These are phyloP conservation scores for Porites evermanni DNA, from an alignment of 92 coral and sea anemone genomes.

Conservation along the genomic window DNA sequence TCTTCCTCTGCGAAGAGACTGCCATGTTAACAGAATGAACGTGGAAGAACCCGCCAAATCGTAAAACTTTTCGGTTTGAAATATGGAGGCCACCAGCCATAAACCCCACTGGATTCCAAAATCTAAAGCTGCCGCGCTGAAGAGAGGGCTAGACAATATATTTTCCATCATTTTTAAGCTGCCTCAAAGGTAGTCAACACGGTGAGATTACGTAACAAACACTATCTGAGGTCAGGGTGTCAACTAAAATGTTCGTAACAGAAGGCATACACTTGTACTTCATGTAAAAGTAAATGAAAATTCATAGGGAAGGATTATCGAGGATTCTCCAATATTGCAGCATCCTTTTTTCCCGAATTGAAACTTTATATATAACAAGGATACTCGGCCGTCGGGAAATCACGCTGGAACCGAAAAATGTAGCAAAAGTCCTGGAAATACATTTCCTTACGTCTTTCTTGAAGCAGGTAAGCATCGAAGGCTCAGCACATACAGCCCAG, in stretches of 20 bases:
- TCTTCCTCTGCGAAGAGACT: conserved; percentile 67
- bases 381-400: too few species aligned
- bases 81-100: conserved; percentile 76
- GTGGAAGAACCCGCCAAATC: conserved; percentile 90
- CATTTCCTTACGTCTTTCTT: too few species aligned
- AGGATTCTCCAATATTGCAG: neutral
- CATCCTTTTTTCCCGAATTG: too few species aligned
- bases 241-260: neutral
- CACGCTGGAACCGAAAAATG: too few species aligned
- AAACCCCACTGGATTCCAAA: conserved; percentile 90
- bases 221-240: too few species aligned
- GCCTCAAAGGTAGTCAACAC: neutral
- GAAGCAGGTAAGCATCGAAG: too few species aligned
- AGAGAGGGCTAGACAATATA: conserved; percentile 17
- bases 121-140: conserved; percentile 80
- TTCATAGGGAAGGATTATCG: neutral
- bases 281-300: neutral
- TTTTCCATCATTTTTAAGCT: conserved; percentile 1
- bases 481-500: too few species aligned
- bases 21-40: conserved; percentile 84
- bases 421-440: too few species aligned
- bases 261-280: neutral
- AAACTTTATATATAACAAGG: too few species aligned
- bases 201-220: neutral
- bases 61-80: conserved; percentile 91